A percentile compares a stretch with the other conserved stretches of the same genome.
Conservation (phyloP, 2,113 vertebrate species). For the Passer montanus region DNA sequence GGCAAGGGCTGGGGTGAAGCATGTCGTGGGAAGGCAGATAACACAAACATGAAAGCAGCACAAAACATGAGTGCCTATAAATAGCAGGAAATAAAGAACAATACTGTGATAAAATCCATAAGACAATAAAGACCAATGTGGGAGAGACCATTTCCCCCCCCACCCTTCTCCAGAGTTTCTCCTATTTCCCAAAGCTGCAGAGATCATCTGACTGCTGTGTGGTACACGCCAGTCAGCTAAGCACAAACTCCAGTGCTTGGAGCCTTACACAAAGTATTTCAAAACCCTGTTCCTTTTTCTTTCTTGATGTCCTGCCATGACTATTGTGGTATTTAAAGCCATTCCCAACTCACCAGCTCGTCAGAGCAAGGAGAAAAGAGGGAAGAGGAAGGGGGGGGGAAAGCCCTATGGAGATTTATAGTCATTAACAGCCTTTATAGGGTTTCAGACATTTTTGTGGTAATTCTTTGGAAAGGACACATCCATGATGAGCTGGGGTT, state of each 20-base stretch:
- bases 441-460: conserved; percentile 63
- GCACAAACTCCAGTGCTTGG: conserved; percentile 36
- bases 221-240: conserved; percentile 11
- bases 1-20: conserved; percentile 38
- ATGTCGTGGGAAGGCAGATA: conserved; percentile 66
- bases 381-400: not conserved
- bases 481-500: conserved; percentile 30
- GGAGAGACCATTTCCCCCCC: conserved; percentile 54
- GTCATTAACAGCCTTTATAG: conserved; percentile 55
- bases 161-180: conserved; percentile 54
- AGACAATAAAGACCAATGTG: conserved; percentile 69
- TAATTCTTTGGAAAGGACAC: conserved; percentile 45
- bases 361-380: conserved; percentile 41
- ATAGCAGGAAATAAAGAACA: conserved; percentile 70
- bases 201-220: conserved; percentile 56
- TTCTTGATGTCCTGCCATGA: conserved; percentile 66
- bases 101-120: conserved; percentile 71
- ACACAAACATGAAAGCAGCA: conserved; percentile 70
- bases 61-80: conserved; percentile 66
- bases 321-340: conserved; percentile 61
- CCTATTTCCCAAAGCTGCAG: conserved; percentile 62
- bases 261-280: conserved; percentile 45
- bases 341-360: conserved; percentile 57
- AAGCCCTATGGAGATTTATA: conserved; percentile 48
- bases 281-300: conserved; percentile 52